These are phyloP conservation scores for Geopemphigus sp. DNA, from an alignment of 1,140 invertebrate species.

Conservation along the genomic window DNA sequence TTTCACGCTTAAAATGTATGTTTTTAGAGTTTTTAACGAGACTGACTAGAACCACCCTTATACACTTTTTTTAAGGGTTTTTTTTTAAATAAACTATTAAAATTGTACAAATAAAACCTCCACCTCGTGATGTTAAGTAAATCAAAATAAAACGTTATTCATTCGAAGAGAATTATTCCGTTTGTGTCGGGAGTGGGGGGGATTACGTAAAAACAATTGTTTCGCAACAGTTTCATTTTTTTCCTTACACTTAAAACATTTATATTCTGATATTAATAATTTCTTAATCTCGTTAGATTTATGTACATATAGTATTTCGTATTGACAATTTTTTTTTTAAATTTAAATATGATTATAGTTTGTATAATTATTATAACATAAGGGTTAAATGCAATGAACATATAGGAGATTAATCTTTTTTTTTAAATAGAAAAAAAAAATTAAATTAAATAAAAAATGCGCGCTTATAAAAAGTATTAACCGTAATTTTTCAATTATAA, in stretches of 20 bases:
- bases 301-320: constrained; percentile 39
- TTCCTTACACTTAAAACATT: constrained; percentile 40
- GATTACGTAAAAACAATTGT: background rate
- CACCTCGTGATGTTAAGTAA: constrained; percentile 41
- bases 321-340: background rate
- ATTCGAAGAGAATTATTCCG: background rate
- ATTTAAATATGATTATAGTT: constrained; percentile 48
- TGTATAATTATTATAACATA: constrained; percentile 48
- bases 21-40: constrained; percentile 34
- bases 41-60: constrained; percentile 47
- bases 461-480: constrained; percentile 47
- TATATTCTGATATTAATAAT: constrained; percentile 50
- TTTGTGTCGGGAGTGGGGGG: background rate
- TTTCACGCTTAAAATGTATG: constrained; percentile 6
- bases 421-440: constrained; percentile 30
- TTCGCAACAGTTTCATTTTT: constrained; percentile 7
- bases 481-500: constrained; percentile 40
- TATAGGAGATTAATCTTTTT: constrained; percentile 44
- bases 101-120: constrained; percentile 42
- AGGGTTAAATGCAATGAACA: constrained; percentile 48
- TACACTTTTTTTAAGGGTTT: constrained; percentile 14
- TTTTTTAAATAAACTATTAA: constrained; percentile 42
- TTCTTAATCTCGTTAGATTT: constrained; percentile 46
- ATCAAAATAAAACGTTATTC: constrained; percentile 1
- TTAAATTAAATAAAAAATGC: constrained; percentile 42